A percentile compares a stretch with the other conserved stretches of the same genome.
Evolutionary conservation across 1,140 invertebrate genomes (phyloP).

Genomic region (Elymnias hypermnestra): DNA sequence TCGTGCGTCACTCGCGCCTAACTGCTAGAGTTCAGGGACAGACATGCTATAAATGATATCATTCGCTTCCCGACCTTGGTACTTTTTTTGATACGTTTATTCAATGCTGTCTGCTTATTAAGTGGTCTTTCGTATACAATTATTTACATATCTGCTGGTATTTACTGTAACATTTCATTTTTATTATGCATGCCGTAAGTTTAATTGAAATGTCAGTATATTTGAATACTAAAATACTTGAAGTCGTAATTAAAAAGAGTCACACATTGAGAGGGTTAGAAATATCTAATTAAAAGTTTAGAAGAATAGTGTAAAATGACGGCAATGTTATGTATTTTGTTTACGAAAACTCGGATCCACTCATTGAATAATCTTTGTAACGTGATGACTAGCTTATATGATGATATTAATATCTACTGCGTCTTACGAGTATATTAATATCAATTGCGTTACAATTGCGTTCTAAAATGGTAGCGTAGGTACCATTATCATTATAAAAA

Average conservation of each 20-base stretch:
- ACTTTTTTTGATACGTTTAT: slow-evolving; percentile 62
- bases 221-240: no score
- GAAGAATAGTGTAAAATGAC: background rate
- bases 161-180: no score
- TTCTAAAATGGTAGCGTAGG: slow-evolving; percentile 21
- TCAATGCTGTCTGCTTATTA: slow-evolving; percentile 62
- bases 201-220: no score
- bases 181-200: no score
- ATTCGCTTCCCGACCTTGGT: slow-evolving; percentile 55
- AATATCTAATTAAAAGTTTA: no score
- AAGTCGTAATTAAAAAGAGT: no score
- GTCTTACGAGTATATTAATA: no score
- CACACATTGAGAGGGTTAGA: no score
- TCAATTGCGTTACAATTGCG: slow-evolving; percentile 14
- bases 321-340: background rate
- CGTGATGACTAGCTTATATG: background rate
- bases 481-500: slow-evolving; percentile 33
- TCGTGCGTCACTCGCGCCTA: slow-evolving; percentile 61
- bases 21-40: slow-evolving; percentile 62
- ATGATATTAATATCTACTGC: no score
- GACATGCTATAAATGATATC: slow-evolving; percentile 66
- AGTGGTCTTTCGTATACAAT: slow-evolving; percentile 30
- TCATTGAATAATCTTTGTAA: background rate
- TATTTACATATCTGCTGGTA: slow-evolving; percentile 14
- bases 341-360: background rate